Evolutionary conservation across 2,888 invertebrate species (phyloP).

Genomic region (Pocota personata): DNA sequence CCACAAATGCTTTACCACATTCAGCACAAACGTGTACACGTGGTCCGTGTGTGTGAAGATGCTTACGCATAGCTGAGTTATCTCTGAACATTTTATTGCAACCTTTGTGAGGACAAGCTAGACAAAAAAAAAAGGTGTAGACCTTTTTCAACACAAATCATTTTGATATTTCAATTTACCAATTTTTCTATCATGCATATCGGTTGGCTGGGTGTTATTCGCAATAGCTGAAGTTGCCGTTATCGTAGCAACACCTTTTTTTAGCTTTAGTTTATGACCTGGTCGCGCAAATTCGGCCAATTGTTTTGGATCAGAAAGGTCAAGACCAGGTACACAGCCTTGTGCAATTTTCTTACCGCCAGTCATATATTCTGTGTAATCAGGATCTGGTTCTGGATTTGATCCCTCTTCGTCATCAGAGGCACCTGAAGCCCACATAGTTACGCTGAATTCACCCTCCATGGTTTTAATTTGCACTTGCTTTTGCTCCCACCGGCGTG

Average conservation of each 20-base stretch:
- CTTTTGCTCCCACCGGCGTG: constrained; percentile 97
- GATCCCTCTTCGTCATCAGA: constrained; percentile 95
- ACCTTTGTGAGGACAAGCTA: constrained; percentile 97
- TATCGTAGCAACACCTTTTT: constrained; percentile 63
- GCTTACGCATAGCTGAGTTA: constrained; percentile 98
- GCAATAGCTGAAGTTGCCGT: constrained; percentile 38
- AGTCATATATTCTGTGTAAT: constrained; percentile 87
- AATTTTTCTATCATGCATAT: constrained; percentile 75
- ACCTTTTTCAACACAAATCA: not conserved
- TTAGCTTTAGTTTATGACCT: constrained; percentile 87
- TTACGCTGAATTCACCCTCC: constrained; percentile 98
- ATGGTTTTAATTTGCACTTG: constrained; percentile 98
- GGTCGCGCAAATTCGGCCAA: constrained; percentile 95
- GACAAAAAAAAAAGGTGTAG: constrained; percentile 23
- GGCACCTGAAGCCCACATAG: constrained; percentile 98
- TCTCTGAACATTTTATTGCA: constrained; percentile 99
- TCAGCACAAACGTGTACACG: constrained; percentile 98
- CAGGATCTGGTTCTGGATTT: constrained; percentile 95
- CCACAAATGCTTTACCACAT: constrained; percentile 99
- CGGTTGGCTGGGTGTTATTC: constrained; percentile 54
- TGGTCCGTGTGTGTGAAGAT: constrained; percentile 98
- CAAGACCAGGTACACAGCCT: constrained; percentile 88
- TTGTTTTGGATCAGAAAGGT: constrained; percentile 96
- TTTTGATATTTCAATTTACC: constrained; percentile 44
- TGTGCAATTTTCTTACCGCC: constrained; percentile 67